Conservation (phyloP, 2,113 vertebrate genomes). For the Garra rufa region DNA sequence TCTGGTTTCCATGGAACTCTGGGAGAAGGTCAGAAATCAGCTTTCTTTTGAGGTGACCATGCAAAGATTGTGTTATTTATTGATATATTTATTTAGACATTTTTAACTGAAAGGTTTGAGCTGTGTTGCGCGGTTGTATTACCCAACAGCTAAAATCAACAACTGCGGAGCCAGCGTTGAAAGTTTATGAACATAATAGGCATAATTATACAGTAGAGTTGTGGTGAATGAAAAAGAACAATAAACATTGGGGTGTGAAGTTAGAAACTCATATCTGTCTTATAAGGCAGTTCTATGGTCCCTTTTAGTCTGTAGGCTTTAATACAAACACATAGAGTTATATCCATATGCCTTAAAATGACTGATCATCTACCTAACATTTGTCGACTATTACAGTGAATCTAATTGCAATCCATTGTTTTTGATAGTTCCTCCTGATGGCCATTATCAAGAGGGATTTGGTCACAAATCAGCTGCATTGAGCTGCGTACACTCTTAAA, state of each 20-base stretch:
- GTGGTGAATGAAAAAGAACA: constrained; percentile 36
- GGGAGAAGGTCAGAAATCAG: constrained; percentile 50
- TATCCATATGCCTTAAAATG: neutral
- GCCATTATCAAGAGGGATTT: constrained; percentile 25
- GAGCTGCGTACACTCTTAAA: neutral
- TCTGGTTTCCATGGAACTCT: constrained; percentile 44
- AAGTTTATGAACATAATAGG: constrained; percentile 33
- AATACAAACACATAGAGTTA: neutral
- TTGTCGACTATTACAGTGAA: neutral
- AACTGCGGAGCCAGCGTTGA: neutral
- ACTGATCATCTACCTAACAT: neutral
- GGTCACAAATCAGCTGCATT: constrained; percentile 27
- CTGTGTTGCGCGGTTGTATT: constrained; percentile 8
- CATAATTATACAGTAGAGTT: constrained; percentile 39
- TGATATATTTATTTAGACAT: constrained; percentile 28
- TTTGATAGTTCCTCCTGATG: constrained; percentile 2
- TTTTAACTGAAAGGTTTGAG: constrained; percentile 30
- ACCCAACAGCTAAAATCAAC: constrained; percentile 47
- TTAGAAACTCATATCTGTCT: constrained; percentile 1
- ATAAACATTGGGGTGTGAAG: constrained; percentile 35
- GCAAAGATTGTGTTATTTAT: constrained; percentile 34
- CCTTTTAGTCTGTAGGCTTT: constrained; percentile 7
- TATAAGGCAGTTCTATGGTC: neutral
- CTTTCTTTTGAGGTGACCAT: constrained; percentile 44
- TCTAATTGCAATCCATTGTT: constrained; percentile 9